These are phyloP conservation scores for Piaya cayana DNA, from an alignment of 2,113 vertebrate genomes.

Conservation along the genomic window DNA sequence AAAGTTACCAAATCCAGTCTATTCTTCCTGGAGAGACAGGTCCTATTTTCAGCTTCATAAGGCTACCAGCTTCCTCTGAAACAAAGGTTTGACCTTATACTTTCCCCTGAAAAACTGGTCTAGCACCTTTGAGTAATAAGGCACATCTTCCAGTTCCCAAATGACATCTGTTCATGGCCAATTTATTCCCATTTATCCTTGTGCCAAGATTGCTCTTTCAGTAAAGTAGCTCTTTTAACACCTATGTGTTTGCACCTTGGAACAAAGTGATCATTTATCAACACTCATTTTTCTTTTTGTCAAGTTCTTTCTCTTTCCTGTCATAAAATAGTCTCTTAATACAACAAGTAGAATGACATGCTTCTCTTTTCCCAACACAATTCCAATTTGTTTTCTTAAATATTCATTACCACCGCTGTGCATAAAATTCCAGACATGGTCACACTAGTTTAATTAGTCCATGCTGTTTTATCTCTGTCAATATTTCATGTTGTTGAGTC, in stretches of 20 bases:
- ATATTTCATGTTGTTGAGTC: not conserved
- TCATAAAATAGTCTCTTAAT: not conserved
- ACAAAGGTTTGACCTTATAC: not conserved
- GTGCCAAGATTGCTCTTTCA: not conserved
- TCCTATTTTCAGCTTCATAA: not conserved
- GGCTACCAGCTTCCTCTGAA: not conserved
- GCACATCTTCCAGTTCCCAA: not conserved
- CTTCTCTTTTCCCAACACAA: not conserved
- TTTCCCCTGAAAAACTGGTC: not conserved
- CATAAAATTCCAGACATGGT: not conserved
- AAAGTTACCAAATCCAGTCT: not conserved
- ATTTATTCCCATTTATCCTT: constrained; percentile 20
- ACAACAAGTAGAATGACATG: not conserved
- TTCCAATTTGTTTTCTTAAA: constrained; percentile 1
- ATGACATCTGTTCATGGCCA: constrained; percentile 18
- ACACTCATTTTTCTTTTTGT: not conserved
- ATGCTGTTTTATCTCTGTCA: not conserved
- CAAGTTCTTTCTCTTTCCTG: not conserved
- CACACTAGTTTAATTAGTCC: constrained; percentile 1
- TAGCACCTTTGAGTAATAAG: not conserved
- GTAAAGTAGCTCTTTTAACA: constrained; percentile 15
- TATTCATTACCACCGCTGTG: not conserved
- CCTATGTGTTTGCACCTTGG: constrained; percentile 1
- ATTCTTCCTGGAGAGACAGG: not conserved
- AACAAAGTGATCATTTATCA: not conserved